Conservation (phyloP, 2,888 invertebrate species). For the Loripinus fragilis region DNA sequence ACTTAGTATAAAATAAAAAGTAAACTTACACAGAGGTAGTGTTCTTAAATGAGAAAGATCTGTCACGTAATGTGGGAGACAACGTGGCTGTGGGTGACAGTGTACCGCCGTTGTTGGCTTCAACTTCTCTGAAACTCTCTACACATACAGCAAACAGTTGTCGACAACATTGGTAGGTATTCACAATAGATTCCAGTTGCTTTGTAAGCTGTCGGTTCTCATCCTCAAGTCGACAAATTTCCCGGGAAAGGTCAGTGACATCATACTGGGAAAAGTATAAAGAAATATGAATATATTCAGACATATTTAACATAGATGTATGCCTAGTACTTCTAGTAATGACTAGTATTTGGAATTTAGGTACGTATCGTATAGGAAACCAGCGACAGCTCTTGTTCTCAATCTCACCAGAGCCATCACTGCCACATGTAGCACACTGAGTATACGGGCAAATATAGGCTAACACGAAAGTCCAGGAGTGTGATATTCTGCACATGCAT, state of each 20-base stretch:
- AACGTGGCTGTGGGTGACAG: conserved; percentile 22
- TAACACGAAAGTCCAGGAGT: no score
- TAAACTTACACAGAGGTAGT: background rate
- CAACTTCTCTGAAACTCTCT: conserved; percentile 58
- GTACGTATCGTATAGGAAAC: no score
- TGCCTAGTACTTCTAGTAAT: no score
- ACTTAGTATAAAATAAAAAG: conserved; percentile 8
- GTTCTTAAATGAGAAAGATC: conserved; percentile 1
- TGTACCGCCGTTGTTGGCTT: conserved; percentile 32
- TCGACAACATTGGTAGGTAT: conserved; percentile 55
- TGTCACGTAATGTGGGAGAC: conserved; percentile 8
- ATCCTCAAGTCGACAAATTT: conserved; percentile 54
- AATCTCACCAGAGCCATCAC: no score
- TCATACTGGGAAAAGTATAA: conserved; percentile 32
- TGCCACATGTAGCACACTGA: no score
- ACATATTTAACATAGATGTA: no score
- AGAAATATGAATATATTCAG: no score
- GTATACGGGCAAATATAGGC: no score
- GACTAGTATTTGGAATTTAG: no score
- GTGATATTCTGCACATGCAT: no score
- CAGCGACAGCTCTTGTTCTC: no score
- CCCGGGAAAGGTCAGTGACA: conserved; percentile 58
- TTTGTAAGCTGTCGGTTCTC: conserved; percentile 50
- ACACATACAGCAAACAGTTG: conserved; percentile 62
- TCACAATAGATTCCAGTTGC: conserved; percentile 55